phyloP scores from a whole-genome alignment of 2,797 vertebrate species.

The Trachurus trachurus region DNA sequence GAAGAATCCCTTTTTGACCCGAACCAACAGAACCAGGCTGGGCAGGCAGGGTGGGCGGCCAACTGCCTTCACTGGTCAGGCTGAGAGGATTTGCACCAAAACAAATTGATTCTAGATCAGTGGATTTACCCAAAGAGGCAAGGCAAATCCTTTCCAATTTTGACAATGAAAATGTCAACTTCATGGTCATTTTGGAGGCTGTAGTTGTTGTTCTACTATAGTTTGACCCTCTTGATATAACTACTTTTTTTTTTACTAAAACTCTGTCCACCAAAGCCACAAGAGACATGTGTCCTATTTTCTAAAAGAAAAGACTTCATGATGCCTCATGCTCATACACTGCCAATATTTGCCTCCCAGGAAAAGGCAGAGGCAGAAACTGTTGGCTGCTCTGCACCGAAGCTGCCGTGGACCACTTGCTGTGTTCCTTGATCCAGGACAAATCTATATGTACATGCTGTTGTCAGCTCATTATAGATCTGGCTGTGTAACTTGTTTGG shows the following conservation, averaged over 20 bases:
- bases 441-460: conserved; percentile 48
- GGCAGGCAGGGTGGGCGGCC: too few relatives aligned
- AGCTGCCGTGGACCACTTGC: conserved; percentile 14
- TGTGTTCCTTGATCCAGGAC: conserved; percentile 30
- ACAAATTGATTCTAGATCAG: not conserved
- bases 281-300: not conserved
- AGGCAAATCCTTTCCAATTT: not conserved
- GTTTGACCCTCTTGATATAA: not conserved
- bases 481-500: conserved; percentile 32
- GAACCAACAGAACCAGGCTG: too few relatives aligned
- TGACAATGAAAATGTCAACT: not conserved
- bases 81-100: too few relatives aligned
- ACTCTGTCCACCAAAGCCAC: too few relatives aligned
- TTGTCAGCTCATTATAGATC: conserved; percentile 43
- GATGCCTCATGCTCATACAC: not conserved
- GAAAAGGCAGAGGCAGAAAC: conserved; percentile 11
- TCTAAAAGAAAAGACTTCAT: not conserved
- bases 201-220: not conserved
- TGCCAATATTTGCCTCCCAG: not conserved
- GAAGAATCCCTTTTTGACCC: too few relatives aligned
- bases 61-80: too few relatives aligned
- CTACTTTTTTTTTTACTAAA: not conserved
- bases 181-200: not conserved
- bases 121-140: not conserved
- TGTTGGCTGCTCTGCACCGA: not conserved